Percentiles rank a stretch among this genome's conserved stretches.
These are phyloP conservation scores for Dicranocentrus wangi DNA, from an alignment of 2,888 invertebrate genomes.

Conservation along the genomic window DNA sequence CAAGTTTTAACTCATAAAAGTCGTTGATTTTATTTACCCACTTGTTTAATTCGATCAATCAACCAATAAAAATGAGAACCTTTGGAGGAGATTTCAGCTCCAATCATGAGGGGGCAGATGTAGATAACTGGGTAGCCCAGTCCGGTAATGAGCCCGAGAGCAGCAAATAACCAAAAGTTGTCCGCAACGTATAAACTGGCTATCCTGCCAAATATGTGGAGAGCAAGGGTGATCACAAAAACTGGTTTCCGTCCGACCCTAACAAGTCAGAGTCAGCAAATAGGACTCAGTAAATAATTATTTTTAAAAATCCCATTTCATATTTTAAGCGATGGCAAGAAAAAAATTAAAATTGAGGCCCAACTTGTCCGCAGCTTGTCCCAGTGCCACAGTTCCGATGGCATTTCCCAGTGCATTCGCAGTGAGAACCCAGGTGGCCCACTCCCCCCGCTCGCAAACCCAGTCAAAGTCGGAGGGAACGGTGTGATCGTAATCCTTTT, in stretches of 20 bases:
- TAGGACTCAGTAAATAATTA: no score
- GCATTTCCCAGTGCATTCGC: slow-evolving; percentile 56
- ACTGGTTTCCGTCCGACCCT: slow-evolving; percentile 77
- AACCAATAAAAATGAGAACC: no score
- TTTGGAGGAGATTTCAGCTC: no score
- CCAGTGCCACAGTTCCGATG: slow-evolving; percentile 78
- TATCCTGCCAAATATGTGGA: slow-evolving; percentile 68
- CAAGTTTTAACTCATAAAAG: no score
- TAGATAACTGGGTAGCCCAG: slow-evolving; percentile 66
- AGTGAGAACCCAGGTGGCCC: slow-evolving; percentile 68
- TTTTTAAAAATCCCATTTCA: no score
- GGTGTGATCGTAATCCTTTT: slow-evolving; percentile 77
- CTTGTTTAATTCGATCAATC: no score
- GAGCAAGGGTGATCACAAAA: slow-evolving; percentile 76
- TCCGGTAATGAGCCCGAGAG: slow-evolving; percentile 59
- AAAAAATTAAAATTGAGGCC: no score
- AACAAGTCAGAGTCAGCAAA: no score
- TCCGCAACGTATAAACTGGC: slow-evolving; percentile 59
- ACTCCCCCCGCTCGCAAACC: slow-evolving; percentile 77
- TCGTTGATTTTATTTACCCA: no score
- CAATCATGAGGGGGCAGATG: slow-evolving; percentile 48
- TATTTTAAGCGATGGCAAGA: no score
- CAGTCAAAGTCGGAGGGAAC: slow-evolving; percentile 78
- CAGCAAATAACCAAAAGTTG: slow-evolving; percentile 62
- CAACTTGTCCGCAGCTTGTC: slow-evolving; percentile 78